Evolutionary conservation across 2,113 vertebrate species (phyloP).

Genomic region (Syngnathoides biaculeatus): DNA sequence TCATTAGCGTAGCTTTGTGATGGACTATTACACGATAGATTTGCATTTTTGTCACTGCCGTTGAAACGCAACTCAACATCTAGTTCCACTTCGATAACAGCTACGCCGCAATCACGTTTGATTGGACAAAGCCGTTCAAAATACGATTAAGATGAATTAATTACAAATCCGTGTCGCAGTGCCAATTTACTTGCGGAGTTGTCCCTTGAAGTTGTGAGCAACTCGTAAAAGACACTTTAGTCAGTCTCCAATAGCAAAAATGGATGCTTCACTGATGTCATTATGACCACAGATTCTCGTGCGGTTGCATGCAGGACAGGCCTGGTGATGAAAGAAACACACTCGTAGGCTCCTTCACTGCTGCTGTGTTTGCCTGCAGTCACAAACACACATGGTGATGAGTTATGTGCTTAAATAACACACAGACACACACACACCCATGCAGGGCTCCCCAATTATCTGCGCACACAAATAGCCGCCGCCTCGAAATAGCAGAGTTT

Average conservation of each 20-base stretch:
- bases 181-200: background rate
- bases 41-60: background rate
- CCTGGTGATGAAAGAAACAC: background rate
- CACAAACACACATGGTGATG: conserved; percentile 22
- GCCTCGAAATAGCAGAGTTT: conserved; percentile 60
- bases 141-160: background rate
- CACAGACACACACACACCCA: conserved; percentile 16
- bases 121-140: background rate
- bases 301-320: conserved; percentile 18
- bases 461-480: conserved; percentile 47
- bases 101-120: background rate
- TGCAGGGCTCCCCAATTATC: conserved; percentile 40
- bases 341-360: background rate
- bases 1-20: background rate
- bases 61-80: background rate
- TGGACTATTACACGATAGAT: background rate
- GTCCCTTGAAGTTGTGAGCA: background rate
- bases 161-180: background rate
- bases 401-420: conserved; percentile 34
- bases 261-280: background rate
- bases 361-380: background rate
- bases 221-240: background rate
- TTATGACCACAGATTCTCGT: conserved; percentile 21
- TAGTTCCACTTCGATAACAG: background rate
- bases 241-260: background rate